Percentiles rank a stretch among this genome's conserved stretches.
Evolutionary conservation across 2,888 invertebrate genomes (phyloP).

Genomic region (Sussaba pulchella): DNA sequence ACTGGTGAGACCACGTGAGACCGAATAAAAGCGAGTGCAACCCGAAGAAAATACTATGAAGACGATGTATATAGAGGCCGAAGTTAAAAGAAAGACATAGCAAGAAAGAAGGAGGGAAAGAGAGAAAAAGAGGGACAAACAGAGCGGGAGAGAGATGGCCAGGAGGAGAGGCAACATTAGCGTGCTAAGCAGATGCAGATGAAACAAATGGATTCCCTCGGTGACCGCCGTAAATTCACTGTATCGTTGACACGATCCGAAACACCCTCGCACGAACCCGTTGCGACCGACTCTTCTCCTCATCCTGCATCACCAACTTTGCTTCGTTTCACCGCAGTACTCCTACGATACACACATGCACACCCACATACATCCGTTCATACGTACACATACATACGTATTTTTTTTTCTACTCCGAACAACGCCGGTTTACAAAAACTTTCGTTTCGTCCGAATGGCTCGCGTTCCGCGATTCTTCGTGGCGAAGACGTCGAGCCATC

Average conservation of each 20-base stretch:
- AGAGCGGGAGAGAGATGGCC: background rate
- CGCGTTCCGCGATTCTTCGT: background rate
- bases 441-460: constrained; percentile 12
- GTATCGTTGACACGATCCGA: constrained; percentile 82
- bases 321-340: constrained; percentile 44
- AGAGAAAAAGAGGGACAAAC: constrained; percentile 13
- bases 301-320: constrained; percentile 26
- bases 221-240: constrained; percentile 82
- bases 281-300: constrained; percentile 70
- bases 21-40: constrained; percentile 19
- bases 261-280: constrained; percentile 81
- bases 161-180: constrained; percentile 76
- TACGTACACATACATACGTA: background rate
- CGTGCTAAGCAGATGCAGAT: constrained; percentile 83
- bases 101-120: background rate
- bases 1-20: too few relatives aligned
- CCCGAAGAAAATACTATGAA: constrained; percentile 3
- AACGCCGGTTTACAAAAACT: constrained; percentile 21
- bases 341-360: too few relatives aligned
- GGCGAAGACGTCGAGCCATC: background rate
- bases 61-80: background rate
- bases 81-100: background rate
- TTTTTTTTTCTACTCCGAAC: constrained; percentile 8
- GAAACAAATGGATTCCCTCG: constrained; percentile 82
- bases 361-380: too few relatives aligned